Evolutionary conservation across 2,797 vertebrate genomes (phyloP).

Genomic region (Acomys russatus): DNA sequence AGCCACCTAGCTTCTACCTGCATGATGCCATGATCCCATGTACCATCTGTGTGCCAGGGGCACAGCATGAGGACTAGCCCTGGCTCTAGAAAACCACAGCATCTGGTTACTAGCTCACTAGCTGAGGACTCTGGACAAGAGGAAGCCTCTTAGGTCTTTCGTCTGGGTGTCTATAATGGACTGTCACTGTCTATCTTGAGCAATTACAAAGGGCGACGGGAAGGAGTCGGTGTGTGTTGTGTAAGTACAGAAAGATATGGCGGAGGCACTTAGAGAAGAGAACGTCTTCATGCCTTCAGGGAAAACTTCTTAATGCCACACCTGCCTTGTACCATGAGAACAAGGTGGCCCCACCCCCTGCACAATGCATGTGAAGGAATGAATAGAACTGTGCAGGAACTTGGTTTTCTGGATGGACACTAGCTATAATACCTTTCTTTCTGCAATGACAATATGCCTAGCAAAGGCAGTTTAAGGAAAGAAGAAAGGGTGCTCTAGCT

Average conservation of each 20-base stretch:
- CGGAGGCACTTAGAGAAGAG: not conserved
- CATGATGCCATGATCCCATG: not conserved
- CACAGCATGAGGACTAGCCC: not conserved
- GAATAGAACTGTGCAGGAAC: not conserved
- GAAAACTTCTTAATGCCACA: not conserved
- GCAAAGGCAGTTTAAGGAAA: not conserved
- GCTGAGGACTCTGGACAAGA: not conserved
- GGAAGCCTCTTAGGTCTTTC: not conserved
- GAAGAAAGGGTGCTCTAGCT: not conserved
- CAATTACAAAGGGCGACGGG: rapidly evolving
- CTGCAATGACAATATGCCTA: not conserved
- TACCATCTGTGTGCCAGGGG: not conserved
- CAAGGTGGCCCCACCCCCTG: not conserved
- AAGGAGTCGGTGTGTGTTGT: rapidly evolving
- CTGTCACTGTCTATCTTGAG: not conserved
- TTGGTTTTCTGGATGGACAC: not conserved
- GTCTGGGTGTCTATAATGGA: not conserved
- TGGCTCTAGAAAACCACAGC: not conserved
- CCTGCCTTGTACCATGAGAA: not conserved
- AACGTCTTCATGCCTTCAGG: not conserved
- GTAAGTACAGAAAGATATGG: not conserved
- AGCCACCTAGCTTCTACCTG: not conserved
- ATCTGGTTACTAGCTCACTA: too few species aligned
- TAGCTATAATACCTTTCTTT: not conserved
- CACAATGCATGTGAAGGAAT: rapidly evolving